Evolutionary conservation across 1,140 invertebrate genomes (phyloP).

Genomic region (Pantala flavescens): DNA sequence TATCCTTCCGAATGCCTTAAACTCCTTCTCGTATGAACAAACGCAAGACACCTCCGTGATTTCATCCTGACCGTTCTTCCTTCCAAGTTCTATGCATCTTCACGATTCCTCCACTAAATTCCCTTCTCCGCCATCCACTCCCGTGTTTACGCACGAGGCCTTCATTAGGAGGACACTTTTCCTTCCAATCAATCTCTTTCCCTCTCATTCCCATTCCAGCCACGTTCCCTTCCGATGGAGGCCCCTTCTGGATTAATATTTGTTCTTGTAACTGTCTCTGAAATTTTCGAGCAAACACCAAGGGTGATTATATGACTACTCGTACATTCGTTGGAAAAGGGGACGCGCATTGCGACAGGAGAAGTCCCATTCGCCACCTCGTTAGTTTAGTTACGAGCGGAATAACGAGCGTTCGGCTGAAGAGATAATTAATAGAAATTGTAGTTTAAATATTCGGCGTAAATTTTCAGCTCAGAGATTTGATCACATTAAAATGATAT

Average conservation of each 20-base stretch:
- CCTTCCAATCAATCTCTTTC: neutral
- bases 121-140: neutral
- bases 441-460: too few relatives aligned
- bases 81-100: neutral
- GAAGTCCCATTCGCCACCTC: too few relatives aligned
- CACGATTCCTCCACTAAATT: neutral
- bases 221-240: neutral
- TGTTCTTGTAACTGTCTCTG: neutral
- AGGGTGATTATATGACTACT: neutral
- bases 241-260: neutral
- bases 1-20: too few relatives aligned
- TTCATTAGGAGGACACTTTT: conserved; percentile 2
- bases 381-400: too few relatives aligned
- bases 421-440: too few relatives aligned
- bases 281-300: neutral
- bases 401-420: too few relatives aligned
- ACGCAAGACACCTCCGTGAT: neutral
- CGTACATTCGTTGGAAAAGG: neutral
- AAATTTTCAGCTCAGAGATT: too few relatives aligned
- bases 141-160: neutral
- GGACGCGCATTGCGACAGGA: neutral
- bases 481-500: too few relatives aligned
- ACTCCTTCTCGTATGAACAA: neutral
- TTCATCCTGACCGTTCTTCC: neutral
- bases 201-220: neutral